Evolutionary conservation across 2,797 vertebrate species (phyloP).

Genomic region (Serranus cabrilla): DNA sequence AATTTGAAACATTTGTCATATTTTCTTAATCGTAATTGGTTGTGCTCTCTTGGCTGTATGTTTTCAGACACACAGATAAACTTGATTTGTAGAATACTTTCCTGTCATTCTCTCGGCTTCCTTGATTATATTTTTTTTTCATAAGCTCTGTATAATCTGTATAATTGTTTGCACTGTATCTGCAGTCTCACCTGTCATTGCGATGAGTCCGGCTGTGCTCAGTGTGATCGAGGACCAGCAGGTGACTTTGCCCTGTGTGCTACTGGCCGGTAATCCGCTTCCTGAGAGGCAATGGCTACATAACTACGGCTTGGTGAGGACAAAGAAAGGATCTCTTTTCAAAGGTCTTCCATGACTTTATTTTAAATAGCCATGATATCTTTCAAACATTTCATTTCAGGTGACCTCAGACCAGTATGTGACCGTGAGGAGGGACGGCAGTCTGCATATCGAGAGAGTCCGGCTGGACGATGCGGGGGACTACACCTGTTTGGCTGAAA

Average conservation of each 20-base stretch:
- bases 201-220: conserved; percentile 89
- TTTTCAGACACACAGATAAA: no score
- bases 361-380: background rate
- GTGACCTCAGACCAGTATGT: conserved; percentile 91
- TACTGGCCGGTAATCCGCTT: conserved; percentile 95
- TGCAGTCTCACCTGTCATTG: conserved; percentile 91
- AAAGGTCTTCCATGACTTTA: background rate
- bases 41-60: background rate
- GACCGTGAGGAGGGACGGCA: conserved; percentile 91
- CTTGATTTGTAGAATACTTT: no score
- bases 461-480: conserved; percentile 90
- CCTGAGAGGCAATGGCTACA: conserved; percentile 95
- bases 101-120: no score
- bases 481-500: conserved; percentile 95
- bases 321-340: background rate
- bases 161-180: conserved; percentile 11
- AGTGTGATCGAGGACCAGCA: conserved; percentile 93
- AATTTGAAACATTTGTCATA: conserved; percentile 8
- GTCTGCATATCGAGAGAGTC: conserved; percentile 93
- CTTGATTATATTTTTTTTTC: no score
- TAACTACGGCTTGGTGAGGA: conserved; percentile 90
- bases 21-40: background rate
- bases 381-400: conserved; percentile 74
- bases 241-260: conserved; percentile 92
- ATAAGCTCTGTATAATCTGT: background rate